phyloP scores from a whole-genome alignment of 1,140 invertebrate genomes.

The Episyrphus balteatus region DNA sequence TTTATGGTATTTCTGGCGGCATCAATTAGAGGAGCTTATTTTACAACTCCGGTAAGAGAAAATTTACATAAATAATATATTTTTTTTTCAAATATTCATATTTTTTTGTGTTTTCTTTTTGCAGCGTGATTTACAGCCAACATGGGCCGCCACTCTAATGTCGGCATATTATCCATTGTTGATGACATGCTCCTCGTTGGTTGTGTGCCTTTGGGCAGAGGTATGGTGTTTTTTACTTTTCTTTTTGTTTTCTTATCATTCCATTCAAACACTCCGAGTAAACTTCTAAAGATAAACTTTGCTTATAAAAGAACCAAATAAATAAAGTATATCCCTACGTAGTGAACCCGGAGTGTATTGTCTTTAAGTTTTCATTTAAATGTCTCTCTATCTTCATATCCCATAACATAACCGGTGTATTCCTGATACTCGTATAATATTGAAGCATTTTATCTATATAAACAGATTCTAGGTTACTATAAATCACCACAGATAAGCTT shows the following conservation, averaged over 20 bases:
- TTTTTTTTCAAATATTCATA: background rate
- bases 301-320: too few species aligned
- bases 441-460: too few species aligned
- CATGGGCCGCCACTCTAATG: slow-evolving; percentile 73
- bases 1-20: slow-evolving; percentile 80
- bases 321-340: too few species aligned
- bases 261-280: background rate
- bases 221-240: slow-evolving; percentile 43
- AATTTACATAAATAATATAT: background rate
- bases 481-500: too few species aligned
- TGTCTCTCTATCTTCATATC: too few species aligned
- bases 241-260: background rate
- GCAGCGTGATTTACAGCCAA: slow-evolving; percentile 64
- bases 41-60: slow-evolving; percentile 68
- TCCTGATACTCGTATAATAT: too few species aligned
- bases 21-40: slow-evolving; percentile 75
- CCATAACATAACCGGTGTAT: too few species aligned
- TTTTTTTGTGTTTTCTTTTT: slow-evolving; percentile 20
- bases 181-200: slow-evolving; percentile 77
- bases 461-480: too few species aligned
- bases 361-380: too few species aligned
- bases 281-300: too few species aligned
- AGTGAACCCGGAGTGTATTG: too few species aligned
- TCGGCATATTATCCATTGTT: slow-evolving; percentile 85
- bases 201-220: slow-evolving; percentile 93